Conservation (phyloP, 2,113 vertebrate species). For the Ptilonorhynchus violaceus region DNA sequence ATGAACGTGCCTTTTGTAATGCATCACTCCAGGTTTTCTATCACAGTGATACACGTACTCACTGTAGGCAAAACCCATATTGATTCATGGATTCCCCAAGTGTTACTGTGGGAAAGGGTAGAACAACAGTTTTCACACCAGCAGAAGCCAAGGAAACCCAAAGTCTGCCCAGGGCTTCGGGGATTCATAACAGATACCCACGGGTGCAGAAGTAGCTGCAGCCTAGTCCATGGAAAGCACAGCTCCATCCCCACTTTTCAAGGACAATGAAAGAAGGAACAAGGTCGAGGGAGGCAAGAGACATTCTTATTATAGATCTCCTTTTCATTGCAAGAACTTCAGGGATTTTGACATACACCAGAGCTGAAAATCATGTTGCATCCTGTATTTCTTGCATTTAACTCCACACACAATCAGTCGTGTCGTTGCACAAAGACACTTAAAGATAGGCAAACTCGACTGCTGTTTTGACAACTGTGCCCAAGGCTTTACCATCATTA, state of each 20-base stretch:
- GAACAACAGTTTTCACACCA: not conserved
- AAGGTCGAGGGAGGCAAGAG: not conserved
- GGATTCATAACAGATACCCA: not conserved
- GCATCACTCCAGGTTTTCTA: not conserved
- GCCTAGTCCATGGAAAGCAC: not conserved
- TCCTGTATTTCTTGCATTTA: not conserved
- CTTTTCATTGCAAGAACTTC: not conserved
- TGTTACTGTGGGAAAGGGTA: not conserved
- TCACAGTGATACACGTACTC: not conserved
- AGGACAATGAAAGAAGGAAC: not conserved
- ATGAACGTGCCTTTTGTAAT: conserved; percentile 10
- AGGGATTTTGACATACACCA: not conserved
- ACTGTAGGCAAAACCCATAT: not conserved
- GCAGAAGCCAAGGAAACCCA: not conserved
- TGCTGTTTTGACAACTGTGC: not conserved
- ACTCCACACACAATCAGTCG: not conserved
- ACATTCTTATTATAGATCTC: not conserved
- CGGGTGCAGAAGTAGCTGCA: not conserved
- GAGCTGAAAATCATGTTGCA: not conserved
- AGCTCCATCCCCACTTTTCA: not conserved
- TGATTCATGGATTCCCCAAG: not conserved
- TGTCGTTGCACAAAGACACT: not conserved
- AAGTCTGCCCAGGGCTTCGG: not conserved
- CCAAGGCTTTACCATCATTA: conserved; percentile 18
- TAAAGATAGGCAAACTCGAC: not conserved